These are phyloP conservation scores for Drepana falcataria DNA, from an alignment of 2,888 invertebrate genomes.

Conservation along the genomic window DNA sequence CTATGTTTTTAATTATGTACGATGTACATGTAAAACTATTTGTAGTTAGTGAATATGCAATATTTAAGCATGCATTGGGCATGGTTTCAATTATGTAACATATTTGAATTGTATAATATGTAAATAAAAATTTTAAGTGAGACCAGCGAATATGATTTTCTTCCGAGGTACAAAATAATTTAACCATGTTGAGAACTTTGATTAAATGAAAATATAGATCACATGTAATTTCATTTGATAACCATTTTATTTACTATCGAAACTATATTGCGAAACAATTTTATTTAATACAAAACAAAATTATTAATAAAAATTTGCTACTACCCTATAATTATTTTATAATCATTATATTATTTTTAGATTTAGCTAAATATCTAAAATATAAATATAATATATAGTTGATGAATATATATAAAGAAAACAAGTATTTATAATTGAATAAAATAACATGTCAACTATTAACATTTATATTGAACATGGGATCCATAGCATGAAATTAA, in stretches of 20 bases:
- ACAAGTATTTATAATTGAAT: too few relatives aligned
- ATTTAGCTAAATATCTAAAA: too few relatives aligned
- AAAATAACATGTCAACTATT: conserved; percentile 9
- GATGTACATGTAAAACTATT: conserved; percentile 68
- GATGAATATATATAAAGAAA: too few relatives aligned
- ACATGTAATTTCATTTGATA: conserved; percentile 29
- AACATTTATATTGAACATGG: conserved; percentile 12
- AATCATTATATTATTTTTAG: too few relatives aligned
- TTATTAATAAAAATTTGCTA: too few relatives aligned
- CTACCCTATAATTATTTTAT: too few relatives aligned
- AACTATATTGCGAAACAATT: too few relatives aligned
- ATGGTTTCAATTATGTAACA: conserved; percentile 60
- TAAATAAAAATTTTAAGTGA: conserved; percentile 73
- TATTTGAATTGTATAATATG: conserved; percentile 73
- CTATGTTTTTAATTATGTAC: conserved; percentile 55
- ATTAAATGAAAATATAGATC: conserved; percentile 72
- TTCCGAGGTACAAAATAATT: conserved; percentile 76
- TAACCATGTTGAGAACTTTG: conserved; percentile 76
- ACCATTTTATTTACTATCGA: neutral
- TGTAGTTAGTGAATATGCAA: conserved; percentile 68
- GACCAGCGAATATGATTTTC: conserved; percentile 76
- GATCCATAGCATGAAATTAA: conserved; percentile 15
- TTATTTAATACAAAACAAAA: too few relatives aligned
- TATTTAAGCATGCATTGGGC: conserved; percentile 52
- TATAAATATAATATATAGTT: too few relatives aligned